A percentile compares a stretch with the other conserved stretches of the same genome.
Conservation (phyloP, 2,888 invertebrate genomes). For the Euproctis similis region DNA sequence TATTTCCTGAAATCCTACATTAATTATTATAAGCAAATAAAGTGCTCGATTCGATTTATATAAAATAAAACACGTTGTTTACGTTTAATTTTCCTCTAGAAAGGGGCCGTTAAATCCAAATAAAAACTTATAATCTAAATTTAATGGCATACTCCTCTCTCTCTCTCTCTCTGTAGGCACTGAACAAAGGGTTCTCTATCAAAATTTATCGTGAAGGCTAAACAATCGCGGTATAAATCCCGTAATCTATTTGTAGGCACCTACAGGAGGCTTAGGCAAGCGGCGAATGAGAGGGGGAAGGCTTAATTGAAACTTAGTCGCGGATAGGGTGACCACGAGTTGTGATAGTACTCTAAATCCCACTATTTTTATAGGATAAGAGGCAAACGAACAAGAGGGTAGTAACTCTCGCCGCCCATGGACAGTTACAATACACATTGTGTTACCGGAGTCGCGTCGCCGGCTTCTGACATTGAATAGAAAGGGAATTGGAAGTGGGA, state of each 20-base stretch:
- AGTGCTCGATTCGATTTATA: no score
- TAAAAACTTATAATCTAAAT: constrained; percentile 20
- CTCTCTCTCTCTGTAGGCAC: no score
- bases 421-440: no score
- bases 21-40: no score
- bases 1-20: no score
- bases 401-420: no score
- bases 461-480: no score
- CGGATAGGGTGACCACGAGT: constrained; percentile 19
- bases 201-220: constrained; percentile 32
- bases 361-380: no score
- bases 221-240: constrained; percentile 40
- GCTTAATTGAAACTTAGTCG: constrained; percentile 70
- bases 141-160: constrained; percentile 16
- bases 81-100: constrained; percentile 1
- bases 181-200: constrained; percentile 29
- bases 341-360: no score
- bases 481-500: no score
- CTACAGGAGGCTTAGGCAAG: constrained; percentile 41
- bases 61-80: not conserved
- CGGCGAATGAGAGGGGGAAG: constrained; percentile 42
- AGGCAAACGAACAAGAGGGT: no score
- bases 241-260: constrained; percentile 51
- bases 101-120: constrained; percentile 1
- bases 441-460: no score